Evolutionary conservation across 2,888 invertebrate genomes (phyloP).

Genomic region (Mesochorus sp.): DNA sequence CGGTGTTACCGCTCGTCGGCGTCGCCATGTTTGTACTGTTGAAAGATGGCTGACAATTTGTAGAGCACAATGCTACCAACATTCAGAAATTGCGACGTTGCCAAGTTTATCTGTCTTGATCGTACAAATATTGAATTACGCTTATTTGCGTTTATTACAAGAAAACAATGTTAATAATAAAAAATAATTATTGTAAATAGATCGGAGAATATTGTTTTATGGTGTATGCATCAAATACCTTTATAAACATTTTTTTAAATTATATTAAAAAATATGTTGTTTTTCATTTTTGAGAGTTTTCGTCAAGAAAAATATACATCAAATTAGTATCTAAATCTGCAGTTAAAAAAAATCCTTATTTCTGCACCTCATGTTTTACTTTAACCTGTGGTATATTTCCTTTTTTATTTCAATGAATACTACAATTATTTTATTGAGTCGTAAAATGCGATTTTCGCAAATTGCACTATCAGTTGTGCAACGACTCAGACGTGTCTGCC

Average conservation of each 20-base stretch:
- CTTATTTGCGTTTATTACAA: constrained; percentile 10
- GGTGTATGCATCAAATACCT: constrained; percentile 8
- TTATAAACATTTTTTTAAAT: not conserved
- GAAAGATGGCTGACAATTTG: constrained; percentile 25
- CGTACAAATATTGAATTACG: not conserved
- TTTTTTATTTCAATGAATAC: constrained; percentile 12
- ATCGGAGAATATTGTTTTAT: constrained; percentile 10
- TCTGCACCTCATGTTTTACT: constrained; percentile 8
- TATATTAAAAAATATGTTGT: not conserved
- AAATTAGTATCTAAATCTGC: constrained; percentile 24
- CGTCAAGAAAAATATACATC: constrained; percentile 14
- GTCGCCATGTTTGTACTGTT: constrained; percentile 34
- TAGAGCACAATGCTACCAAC: constrained; percentile 35
- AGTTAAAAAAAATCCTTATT: constrained; percentile 20
- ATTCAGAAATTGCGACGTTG: constrained; percentile 27
- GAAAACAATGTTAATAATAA: constrained; percentile 8
- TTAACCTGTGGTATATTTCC: not conserved
- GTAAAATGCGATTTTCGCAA: constrained; percentile 27
- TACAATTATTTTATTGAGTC: constrained; percentile 35
- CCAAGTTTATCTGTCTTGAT: constrained; percentile 24
- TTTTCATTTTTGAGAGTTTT: constrained; percentile 14
- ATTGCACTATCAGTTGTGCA: constrained; percentile 31
- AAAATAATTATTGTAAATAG: constrained; percentile 23
- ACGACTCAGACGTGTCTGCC: constrained; percentile 28
- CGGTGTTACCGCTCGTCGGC: constrained; percentile 20